Base-by-base conservation (phyloP, 2,797 vertebrate species). In the Epinephelus malabaricus region DNA sequence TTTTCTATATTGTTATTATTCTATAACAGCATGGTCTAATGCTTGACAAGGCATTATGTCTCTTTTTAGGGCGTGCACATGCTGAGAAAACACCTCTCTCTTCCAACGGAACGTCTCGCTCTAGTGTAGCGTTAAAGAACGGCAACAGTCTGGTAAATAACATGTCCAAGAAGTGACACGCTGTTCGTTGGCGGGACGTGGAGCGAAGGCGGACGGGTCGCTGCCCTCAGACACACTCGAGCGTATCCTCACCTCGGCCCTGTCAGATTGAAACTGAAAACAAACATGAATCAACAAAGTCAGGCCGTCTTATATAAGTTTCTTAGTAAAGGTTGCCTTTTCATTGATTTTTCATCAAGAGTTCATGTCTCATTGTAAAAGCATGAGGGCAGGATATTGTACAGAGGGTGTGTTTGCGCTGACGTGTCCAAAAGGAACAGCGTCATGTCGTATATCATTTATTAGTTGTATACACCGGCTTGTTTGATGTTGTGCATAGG, bases 121-220 rank as follows among this genome's bases (percentile, higher is more conserved):
- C 78, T 45, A 79, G 54, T 78, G 82, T 77, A 71, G 82, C 60
- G n/a, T 85, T 80, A 74, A 81, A 77, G 76, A 86, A 66, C 58
- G 1, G 56, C 68, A 79, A 55, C 63, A 67, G 73, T 78, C 71
- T 87, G 84, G 76, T 78, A 89, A 89, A 92, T 87, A 89, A 89
- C 81, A 81, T 74, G 78, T 86, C 87, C 78, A 60, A 83, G 79
- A 60, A 83, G 79, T 87, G 86, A 86, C 82, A 68, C n/a, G 50
- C 67, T 82, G 75, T 62, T 81, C 3, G 18, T 25, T 76, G 76
- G 68, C 6, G 43, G 76, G 66, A 56, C 6, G 50, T 61, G 51
- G 68, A 70, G 79, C 30, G 71, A 78, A 73, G 61, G 80, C 59
- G 6, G 69, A 81, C 5, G 62, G 79, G 83, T 82, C 68, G 25